Conservation (phyloP, 2,888 invertebrate genomes). For the Nomada flava region DNA sequence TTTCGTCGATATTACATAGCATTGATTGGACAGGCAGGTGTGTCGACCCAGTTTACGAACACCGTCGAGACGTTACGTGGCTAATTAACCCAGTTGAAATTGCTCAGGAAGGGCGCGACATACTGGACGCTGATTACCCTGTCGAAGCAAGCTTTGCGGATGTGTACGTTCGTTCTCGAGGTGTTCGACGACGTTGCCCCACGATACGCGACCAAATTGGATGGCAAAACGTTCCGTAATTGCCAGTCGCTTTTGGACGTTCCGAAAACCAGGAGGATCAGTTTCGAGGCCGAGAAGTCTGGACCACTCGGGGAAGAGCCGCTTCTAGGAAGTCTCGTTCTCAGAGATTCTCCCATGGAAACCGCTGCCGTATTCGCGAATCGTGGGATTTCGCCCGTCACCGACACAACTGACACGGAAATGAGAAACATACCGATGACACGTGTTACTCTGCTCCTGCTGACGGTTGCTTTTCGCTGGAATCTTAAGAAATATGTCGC, state of each 20-base stretch:
- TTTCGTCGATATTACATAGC: constrained; percentile 1
- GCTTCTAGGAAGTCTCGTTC: constrained; percentile 61
- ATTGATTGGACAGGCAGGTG: neutral
- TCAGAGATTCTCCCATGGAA: constrained; percentile 43
- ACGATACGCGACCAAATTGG: constrained; percentile 9
- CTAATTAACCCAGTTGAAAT: constrained; percentile 35
- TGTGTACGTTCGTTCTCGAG: neutral
- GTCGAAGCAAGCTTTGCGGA: neutral
- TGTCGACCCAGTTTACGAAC: constrained; percentile 23
- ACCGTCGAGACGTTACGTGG: constrained; percentile 12
- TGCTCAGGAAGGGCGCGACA: constrained; percentile 17
- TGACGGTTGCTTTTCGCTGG: neutral
- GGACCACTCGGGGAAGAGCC: constrained; percentile 19
- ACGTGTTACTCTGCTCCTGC: constrained; percentile 43
- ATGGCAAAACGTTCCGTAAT: constrained; percentile 54
- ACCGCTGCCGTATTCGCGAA: constrained; percentile 50
- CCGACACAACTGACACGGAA: constrained; percentile 42
- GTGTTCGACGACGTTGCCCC: constrained; percentile 12
- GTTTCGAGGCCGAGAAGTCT: constrained; percentile 34
- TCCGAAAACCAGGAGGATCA: constrained; percentile 22
- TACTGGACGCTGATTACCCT: constrained; percentile 15
- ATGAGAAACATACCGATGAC: constrained; percentile 66
- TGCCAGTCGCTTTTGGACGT: constrained; percentile 44
- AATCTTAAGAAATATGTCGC: neutral
- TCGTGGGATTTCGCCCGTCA: constrained; percentile 60